Conservation (phyloP, 2,888 invertebrate genomes). For the Amorpha juglandis region DNA sequence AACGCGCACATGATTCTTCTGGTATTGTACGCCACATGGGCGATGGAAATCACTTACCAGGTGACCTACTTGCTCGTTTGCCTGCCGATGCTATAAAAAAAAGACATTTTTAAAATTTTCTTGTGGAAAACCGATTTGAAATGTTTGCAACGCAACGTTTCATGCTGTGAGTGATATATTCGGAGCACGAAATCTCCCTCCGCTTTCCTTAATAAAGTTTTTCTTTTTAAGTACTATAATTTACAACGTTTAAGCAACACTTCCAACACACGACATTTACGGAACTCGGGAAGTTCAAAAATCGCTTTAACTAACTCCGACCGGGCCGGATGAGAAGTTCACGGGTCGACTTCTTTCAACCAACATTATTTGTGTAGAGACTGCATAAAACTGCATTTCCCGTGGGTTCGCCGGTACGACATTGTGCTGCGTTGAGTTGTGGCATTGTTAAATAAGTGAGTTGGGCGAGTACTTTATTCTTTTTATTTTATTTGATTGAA, state of each 20-base stretch:
- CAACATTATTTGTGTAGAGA: constrained; percentile 60
- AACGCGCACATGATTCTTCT: too few species aligned
- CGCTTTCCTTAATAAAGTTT: too few species aligned
- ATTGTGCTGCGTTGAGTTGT: constrained; percentile 39
- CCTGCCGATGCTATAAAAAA: too few species aligned
- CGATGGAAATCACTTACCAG: too few species aligned
- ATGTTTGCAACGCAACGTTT: too few species aligned
- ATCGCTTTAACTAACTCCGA: constrained; percentile 39
- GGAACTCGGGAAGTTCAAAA: constrained; percentile 35
- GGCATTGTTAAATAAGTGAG: background rate
- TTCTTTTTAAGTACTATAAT: background rate
- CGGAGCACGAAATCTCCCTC: too few species aligned
- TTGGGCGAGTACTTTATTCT: background rate
- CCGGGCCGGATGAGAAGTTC: constrained; percentile 44
- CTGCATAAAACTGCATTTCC: constrained; percentile 60
- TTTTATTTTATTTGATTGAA: too few species aligned
- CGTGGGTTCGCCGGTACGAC: constrained; percentile 42
- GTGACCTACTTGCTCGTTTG: too few species aligned
- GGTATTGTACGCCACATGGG: too few species aligned
- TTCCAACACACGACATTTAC: background rate
- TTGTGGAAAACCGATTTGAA: too few species aligned
- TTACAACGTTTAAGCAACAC: background rate
- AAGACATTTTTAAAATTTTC: too few species aligned
- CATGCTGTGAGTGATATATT: too few species aligned
- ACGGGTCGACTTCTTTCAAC: constrained; percentile 49